Conservation (phyloP, 2,113 vertebrate species). For the Amia ocellicauda region DNA sequence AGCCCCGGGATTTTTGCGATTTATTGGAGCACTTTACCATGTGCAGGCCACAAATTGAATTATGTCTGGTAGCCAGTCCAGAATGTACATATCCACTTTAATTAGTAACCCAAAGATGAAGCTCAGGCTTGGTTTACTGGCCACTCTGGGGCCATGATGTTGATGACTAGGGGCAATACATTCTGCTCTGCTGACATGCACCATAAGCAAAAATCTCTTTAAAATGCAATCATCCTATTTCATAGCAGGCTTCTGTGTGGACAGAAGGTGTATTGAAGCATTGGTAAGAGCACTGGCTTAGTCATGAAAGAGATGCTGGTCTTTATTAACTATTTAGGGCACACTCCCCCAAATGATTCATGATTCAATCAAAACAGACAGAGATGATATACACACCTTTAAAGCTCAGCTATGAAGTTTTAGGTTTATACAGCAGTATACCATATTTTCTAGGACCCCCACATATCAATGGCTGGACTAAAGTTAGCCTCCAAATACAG, state of each 20-base stretch:
- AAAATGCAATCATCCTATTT: conserved; percentile 14
- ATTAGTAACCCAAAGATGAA: conserved; percentile 19
- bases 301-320: neutral
- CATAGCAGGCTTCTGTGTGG: neutral
- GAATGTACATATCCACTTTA: conserved; percentile 20
- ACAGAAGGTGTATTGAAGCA: neutral
- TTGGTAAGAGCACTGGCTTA: neutral
- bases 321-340: no score
- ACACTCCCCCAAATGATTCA: no score
- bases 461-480: no score
- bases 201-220: conserved; percentile 24
- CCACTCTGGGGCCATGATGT: conserved; percentile 18
- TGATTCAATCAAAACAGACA: no score
- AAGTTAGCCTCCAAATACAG: no score
- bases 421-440: no score
- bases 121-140: conserved; percentile 8
- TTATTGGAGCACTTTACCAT: neutral
- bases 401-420: no score
- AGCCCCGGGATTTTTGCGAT: neutral
- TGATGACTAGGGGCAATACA: conserved; percentile 17
- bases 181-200: conserved; percentile 9
- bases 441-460: no score
- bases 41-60: conserved; percentile 13
- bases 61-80: conserved; percentile 2
- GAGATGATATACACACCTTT: no score